Conservation (phyloP, 92 coral and sea anemone species). For the Pocillopora meandrina region DNA sequence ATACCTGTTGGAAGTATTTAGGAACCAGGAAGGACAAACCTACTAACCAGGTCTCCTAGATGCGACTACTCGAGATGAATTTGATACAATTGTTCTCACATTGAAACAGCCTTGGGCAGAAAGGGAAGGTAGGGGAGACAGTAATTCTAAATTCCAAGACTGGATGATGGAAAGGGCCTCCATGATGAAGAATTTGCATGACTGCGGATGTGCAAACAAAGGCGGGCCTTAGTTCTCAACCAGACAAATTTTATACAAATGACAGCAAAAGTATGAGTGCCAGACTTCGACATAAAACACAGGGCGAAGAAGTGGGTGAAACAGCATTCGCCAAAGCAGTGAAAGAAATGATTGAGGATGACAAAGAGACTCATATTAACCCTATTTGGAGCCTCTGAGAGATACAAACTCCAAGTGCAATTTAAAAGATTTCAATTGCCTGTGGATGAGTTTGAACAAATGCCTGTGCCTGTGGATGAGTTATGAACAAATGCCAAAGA, state of each 20-base stretch:
- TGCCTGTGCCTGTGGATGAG: background rate
- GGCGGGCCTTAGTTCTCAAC: conserved; percentile 54
- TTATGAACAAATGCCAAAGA: conserved; percentile 26
- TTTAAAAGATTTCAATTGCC: conserved; percentile 13
- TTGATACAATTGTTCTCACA: background rate
- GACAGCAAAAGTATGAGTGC: conserved; percentile 54
- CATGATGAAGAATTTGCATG: conserved; percentile 62
- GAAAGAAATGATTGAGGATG: conserved; percentile 45
- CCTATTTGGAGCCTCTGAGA: conserved; percentile 22
- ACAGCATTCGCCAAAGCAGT: conserved; percentile 33
- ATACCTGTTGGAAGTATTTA: conserved; percentile 32
- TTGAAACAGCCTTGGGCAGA: background rate
- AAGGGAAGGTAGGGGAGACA: too few relatives aligned
- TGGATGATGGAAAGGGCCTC: conserved; percentile 30
- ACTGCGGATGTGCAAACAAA: conserved; percentile 41
- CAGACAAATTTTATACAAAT: conserved; percentile 43
- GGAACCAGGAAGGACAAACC: conserved; percentile 15
- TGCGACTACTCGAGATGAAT: background rate
- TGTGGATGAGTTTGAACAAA: conserved; percentile 1
- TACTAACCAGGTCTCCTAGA: conserved; percentile 38
- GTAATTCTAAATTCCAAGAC: background rate
- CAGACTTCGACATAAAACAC: conserved; percentile 42
- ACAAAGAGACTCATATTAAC: conserved; percentile 33
- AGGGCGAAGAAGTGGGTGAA: conserved; percentile 43
- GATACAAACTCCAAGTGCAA: conserved; percentile 20